Evolutionary conservation across 2,113 vertebrate genomes (phyloP), one percentile per base, ranked within the genome.

Genomic region (Probosciger aterrimus): DNA sequence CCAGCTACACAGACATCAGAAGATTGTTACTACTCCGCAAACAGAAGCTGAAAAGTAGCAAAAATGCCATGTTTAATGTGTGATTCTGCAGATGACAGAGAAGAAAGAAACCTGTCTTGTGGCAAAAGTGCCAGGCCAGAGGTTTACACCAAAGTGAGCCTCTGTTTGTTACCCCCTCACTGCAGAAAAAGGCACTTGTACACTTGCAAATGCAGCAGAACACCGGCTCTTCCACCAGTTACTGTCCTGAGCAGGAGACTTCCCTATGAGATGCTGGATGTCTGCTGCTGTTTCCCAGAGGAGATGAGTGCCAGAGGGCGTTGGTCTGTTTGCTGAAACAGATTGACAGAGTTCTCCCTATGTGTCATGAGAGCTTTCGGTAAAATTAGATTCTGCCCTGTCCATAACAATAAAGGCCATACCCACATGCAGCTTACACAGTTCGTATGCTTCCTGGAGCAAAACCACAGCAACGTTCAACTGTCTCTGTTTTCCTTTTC

Each of bases 401-500:
- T 95, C 95, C 86, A 75, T 89, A 92, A 95, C 91, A 96, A 91
- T 94, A 89, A 95, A 91, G 91, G 95, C 89, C 77, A 10, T 92
- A 71, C 43, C 73, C 80, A 89, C 91, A 83, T 12, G 65, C 83
- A 79, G 86, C 86, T 87, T 9, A 19, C 91, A 91, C 1, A 44
- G 77, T 62, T 89, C 28, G 11, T 70, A 41, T 24, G 11, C 85
- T 95, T 96, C 91, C 93, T 93, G 84, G 41, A 93, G 84, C 67
- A 70, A 92, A 97, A 95, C 90, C 90, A 33, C 94, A 95, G 25
- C 90, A 95, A 92, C 67, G 59, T 88, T 88, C 62, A 10, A 78
- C 86, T 76, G 30, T 30, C 89, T 85, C 84, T 85, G 49, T n/a
- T 87, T 68, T 55, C 52, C 35, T 83, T 47, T 70, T 60, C 78